Conservation (phyloP, 1,140 invertebrate species). For the Drosophila mauritiana region DNA sequence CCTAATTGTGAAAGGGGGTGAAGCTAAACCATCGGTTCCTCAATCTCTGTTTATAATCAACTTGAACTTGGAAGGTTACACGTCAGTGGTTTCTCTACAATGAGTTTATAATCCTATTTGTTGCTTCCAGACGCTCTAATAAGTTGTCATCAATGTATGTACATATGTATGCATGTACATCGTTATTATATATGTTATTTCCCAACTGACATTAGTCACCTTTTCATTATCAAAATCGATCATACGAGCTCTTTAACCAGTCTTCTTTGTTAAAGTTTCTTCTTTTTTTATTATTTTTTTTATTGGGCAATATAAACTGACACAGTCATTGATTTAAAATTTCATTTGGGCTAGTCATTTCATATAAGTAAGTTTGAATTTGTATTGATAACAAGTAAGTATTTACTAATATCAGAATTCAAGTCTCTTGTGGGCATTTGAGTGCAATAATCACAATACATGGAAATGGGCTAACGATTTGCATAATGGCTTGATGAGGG, state of each 20-base stretch:
- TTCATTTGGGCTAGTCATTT: constrained; percentile 26
- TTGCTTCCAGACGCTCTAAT: neutral
- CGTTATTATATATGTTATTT: neutral
- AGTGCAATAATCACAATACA: neutral
- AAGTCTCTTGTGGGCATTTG: neutral
- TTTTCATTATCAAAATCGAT: constrained; percentile 30
- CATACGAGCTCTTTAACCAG: constrained; percentile 23
- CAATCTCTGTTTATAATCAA: constrained; percentile 34
- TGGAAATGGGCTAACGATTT: constrained; percentile 10
- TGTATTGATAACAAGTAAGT: constrained; percentile 3
- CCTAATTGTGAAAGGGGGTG: constrained; percentile 29
- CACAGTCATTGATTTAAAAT: constrained; percentile 17
- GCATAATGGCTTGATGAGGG: neutral
- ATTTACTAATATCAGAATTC: too few relatives aligned
- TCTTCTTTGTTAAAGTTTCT: constrained; percentile 17
- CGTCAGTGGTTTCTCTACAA: neutral
- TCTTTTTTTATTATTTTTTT: constrained; percentile 9
- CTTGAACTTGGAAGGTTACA: constrained; percentile 44
- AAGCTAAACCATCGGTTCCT: constrained; percentile 10
- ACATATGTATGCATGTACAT: too few relatives aligned
- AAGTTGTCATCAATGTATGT: too few relatives aligned
- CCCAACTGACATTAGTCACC: constrained; percentile 29
- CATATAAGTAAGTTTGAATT: constrained; percentile 16
- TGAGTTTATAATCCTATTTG: constrained; percentile 4
- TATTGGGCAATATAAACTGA: constrained; percentile 20